Evolutionary conservation across 2,797 vertebrate genomes (phyloP), one percentile per base, ranked within the genome.

Genomic region (Sebastes aleutianus): DNA sequence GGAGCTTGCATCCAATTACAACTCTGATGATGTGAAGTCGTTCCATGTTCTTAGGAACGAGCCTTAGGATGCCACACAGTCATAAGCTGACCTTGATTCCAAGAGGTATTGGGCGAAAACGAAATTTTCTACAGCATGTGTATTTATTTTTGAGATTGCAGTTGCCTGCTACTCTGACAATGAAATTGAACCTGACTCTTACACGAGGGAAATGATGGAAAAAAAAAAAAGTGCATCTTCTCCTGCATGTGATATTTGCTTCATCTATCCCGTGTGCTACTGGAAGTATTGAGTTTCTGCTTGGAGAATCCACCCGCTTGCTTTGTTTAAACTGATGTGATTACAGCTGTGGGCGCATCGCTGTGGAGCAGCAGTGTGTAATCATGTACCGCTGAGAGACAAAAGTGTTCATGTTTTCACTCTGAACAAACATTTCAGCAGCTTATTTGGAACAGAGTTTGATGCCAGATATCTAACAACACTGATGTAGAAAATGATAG

Each of bases 1-100:
- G 84, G 86, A 85, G 88, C 79, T 91, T 79, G 76, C 83, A 90
- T 88, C 72, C 87, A 85, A 76, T 87, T 88, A 91, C 79, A 82
- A 66, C 77, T 90, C 68, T 78, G 87, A 81, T 90, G 27, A 80
- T 80, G 74, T 85, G 68, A 84, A 88, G 86, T 82, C 72, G n/a
- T 77, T 80, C 56, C 62, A 14, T 76, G 82, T 84, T 89, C 83
- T 83, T 73, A 54, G 61, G 53, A 88, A 74, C 29, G 59, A 68
- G 72, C 36, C 70, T 67, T 8, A n/a, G 63, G 71, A 79, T 59
- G 43, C 43, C 65, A 36, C 31, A 43, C 31, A 61, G 74, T 78
- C 67, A 32, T 14, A 58, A 67, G 66, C 43, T 83, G 76, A 36
- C 62, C 80, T 80, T 71, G 57, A 89, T 79, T 82, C 70, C 20